Evolutionary conservation across 2,797 vertebrate species (phyloP), one percentile per base, ranked within the genome.

Genomic region (Rhynchonycteris naso): DNA sequence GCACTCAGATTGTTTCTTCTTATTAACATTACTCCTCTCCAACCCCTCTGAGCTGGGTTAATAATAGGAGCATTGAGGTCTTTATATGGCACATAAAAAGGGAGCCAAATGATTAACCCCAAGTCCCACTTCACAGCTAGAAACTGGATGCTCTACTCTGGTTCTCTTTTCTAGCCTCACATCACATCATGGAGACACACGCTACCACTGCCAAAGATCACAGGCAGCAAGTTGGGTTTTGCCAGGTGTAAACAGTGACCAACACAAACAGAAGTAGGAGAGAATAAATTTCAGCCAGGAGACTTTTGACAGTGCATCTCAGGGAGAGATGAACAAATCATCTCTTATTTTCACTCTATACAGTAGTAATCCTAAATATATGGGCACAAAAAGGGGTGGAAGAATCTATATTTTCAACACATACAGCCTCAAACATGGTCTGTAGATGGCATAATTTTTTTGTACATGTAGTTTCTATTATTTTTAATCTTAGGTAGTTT

Each of bases 21-120:
- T 38, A 84, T 72, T 92, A 80, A 87, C 71, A 90, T 92, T 19
- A 93, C 88, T 96, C 38, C 52, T 88, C 80, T 78, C 13, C 14
- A 30, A 43, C 69, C 71, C 74, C 50, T 63, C 2, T 54, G 50
- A 83, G 16, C 21, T 52, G 54, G 24, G 47, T 80, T 43, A 91
- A 83, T 83, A 89, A 66, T 11, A 65, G 56, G 22, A 65, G 15
- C 35, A 35, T 3, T 79, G 18, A 15, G n/a, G 33, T 72, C 66
- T 95, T 90, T 69, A 65, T 69, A 9, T n/a, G 28, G 54, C 43
- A 86, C 63, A 82, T 85, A 88, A 69, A 84, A 95, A 79, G 65
- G 38, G 35, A 90, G 56, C 22, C 88, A 87, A 88, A 86, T 22
- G 56, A 94, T 81, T 52, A 80, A 33, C 93, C 38, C 88, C 24